Conservation (phyloP, 2,888 invertebrate genomes). For the Ennomos fuscantarius region DNA sequence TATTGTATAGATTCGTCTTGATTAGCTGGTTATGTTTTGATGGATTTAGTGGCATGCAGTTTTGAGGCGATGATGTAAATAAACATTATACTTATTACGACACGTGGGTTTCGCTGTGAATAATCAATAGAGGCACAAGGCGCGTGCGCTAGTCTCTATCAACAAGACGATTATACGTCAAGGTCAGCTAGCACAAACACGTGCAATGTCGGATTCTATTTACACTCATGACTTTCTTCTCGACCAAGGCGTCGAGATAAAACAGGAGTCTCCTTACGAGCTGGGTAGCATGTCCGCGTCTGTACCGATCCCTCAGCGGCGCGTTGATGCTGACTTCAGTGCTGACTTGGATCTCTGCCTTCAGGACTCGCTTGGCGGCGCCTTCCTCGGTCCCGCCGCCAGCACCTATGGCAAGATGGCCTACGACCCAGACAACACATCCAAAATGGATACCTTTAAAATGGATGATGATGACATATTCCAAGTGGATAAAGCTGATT, state of each 20-base stretch:
- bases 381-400: constrained; percentile 72
- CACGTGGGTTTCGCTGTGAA: constrained; percentile 77
- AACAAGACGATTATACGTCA: constrained; percentile 80
- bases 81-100: constrained; percentile 50
- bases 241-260: constrained; percentile 86
- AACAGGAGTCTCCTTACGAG: constrained; percentile 86
- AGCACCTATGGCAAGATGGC: constrained; percentile 71
- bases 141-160: constrained; percentile 82
- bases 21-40: constrained; percentile 1
- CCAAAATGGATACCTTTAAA: constrained; percentile 87
- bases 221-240: constrained; percentile 87
- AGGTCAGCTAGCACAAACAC: constrained; percentile 81
- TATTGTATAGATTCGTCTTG: constrained; percentile 45
- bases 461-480: constrained; percentile 96
- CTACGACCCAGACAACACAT: constrained; percentile 71
- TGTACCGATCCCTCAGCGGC: constrained; percentile 87
- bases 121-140: constrained; percentile 79
- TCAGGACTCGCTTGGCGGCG: constrained; percentile 74
- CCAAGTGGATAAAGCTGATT: constrained; percentile 93
- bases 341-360: constrained; percentile 84
- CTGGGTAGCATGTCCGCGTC: constrained; percentile 83
- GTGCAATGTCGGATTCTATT: constrained; percentile 87
- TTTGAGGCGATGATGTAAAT: constrained; percentile 43
- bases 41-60: constrained; percentile 22
- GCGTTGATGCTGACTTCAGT: constrained; percentile 80